Base-by-base conservation (phyloP, 1,140 invertebrate genomes). In the Trialeurodes vaporariorum region DNA sequence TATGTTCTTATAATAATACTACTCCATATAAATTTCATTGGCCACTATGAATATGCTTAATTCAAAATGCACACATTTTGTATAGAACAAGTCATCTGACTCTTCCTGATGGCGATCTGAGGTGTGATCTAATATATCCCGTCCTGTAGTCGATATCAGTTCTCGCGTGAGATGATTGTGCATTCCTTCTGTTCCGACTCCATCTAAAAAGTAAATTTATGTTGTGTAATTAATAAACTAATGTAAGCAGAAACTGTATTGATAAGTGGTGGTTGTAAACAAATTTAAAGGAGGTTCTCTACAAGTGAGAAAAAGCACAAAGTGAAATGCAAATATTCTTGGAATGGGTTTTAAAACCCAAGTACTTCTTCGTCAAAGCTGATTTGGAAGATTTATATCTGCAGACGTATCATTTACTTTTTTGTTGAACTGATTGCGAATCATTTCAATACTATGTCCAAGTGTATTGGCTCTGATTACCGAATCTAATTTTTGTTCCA, bases 61-160 rank as follows among this genome's bases (percentile, higher is more conserved):
- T 5, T 49, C 17, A 49, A 49, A 49, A 49, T 49, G 34, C 34
- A 17, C 34, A 49, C 5, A 5, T 9, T 17, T 17, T 17, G 34
- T 9, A 5, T 17, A 17, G 17, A 49, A 49, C 5, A 17, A 63
- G 86, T 91, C 86, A 92, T 83, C 90, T 83, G 75, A 92, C 89
- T 75, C 89, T 83, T 71, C 90, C 90, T 9, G 90, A 93, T 59
- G 91, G 91, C 74, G 91, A 94, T 63, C 92, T 84, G 73, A 94
- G 83, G 79, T 93, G 90, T 66, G 91, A 93, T 73, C 91, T 86
- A 76, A 94, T 93, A 79, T 93, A 92, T 68, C 92, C 92, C 62
- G 92, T 94, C 74, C 92, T 84, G 82, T 90, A 92, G 80, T 92
- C 89, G 70, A 87, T 83, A 64, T 86, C 82, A 75, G 89, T 86